Evolutionary conservation across 2,888 invertebrate species (phyloP), one percentile per base, ranked within the genome.

Genomic region (Apantesis nais): DNA sequence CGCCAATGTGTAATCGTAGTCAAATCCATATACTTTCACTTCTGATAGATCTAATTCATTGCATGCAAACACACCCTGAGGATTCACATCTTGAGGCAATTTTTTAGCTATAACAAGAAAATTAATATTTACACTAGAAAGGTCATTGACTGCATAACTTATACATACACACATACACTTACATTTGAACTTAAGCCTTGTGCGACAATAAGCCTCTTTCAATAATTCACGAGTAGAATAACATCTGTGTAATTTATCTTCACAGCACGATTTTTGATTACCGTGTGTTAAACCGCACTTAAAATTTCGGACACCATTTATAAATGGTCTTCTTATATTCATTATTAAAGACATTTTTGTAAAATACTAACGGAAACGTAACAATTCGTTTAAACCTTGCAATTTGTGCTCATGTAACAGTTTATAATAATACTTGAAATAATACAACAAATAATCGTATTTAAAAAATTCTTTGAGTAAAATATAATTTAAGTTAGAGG

Each of bases 1-100:
- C 1, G 99, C 99, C 84, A 99, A 91, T 0, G 99, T 99, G 91
- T 99, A 99, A 91, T 99, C 99, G 95, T 99, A 99, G 93, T 99
- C 99, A 95, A 99, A 99, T 61, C 99, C 98, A 95, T 99, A 99
- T 0, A 99, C 98, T 85, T 98, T 97, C 60, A 99, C 98, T 91
- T 99, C 98, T 77, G 97, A 96, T 68, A 99, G 94, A 90, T 99
- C 98, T 71, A 99, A 95, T 88, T 99, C 99, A 94, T 99, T 99
- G 92, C 99, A 99, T 19, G 99, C 99, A 94, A 99, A 99, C 3
- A 99, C 98, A 60, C 98, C 98, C 83, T 96, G 96, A 0, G 97
- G 96, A 87, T 98, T 97, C 0, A 98, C 98, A 95, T 98, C 97
- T 86, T 97, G 96, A 7, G 98, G 98, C 44, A 98, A 91, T 88